Conservation (phyloP, 2,888 invertebrate genomes). For the Drymonia ruficornis region DNA sequence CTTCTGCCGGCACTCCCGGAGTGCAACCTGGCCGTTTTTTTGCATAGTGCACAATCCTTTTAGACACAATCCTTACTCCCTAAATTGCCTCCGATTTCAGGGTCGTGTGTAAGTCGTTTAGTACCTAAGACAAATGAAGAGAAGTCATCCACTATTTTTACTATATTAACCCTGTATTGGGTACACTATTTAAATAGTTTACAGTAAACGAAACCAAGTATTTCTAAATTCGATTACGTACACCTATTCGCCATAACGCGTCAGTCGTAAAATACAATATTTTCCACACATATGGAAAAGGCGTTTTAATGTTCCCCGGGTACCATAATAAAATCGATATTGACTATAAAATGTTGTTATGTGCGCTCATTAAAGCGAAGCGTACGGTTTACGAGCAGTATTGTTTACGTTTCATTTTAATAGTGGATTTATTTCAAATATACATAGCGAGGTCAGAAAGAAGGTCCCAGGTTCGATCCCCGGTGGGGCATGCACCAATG, state of each 20-base stretch:
- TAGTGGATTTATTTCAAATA: slow-evolving; percentile 2
- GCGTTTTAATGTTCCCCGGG: slow-evolving; percentile 33
- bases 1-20: too few species aligned
- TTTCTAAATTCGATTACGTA: background rate
- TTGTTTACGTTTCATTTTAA: slow-evolving; percentile 28
- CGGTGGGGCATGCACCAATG: too few species aligned
- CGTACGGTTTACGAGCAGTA: slow-evolving; percentile 15
- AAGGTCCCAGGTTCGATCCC: too few species aligned
- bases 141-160: too few species aligned
- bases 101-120: too few species aligned
- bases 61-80: too few species aligned
- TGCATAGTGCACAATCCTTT: too few species aligned
- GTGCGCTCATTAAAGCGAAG: slow-evolving; percentile 46
- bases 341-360: slow-evolving; percentile 49
- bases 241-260: background rate
- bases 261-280: background rate
- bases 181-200: background rate
- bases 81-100: too few species aligned
- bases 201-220: too few species aligned
- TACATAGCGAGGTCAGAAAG: background rate
- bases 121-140: too few species aligned
- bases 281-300: slow-evolving; percentile 10
- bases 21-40: too few species aligned
- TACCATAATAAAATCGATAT: slow-evolving; percentile 53
- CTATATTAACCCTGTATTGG: too few species aligned